A percentile compares a stretch with the other conserved stretches of the same genome.
Evolutionary conservation across 2,888 invertebrate species (phyloP).

Genomic region (Lepidonotus clava): DNA sequence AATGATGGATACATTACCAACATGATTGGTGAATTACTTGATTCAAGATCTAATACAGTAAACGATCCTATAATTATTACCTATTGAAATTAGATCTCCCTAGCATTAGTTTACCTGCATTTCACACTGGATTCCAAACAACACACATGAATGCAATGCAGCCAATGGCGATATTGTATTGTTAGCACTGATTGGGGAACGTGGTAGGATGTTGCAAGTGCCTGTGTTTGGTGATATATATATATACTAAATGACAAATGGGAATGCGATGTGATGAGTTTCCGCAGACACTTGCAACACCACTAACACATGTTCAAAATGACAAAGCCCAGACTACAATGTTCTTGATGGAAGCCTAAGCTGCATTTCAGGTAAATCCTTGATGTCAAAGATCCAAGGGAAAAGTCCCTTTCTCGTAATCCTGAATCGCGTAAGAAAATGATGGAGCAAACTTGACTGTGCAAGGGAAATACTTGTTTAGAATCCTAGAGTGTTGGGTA

Average conservation of each 20-base stretch:
- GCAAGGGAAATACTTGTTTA: conserved; percentile 20
- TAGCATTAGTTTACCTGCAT: conserved; percentile 26
- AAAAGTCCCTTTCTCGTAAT: not conserved
- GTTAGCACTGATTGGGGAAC: not conserved
- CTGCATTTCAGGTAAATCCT: conserved; percentile 22
- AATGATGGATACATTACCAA: conserved; percentile 36
- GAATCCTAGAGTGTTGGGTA: conserved; percentile 32
- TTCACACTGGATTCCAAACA: conserved; percentile 28
- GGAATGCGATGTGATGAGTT: conserved; percentile 16
- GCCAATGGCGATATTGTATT: not conserved
- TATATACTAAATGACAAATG: conserved; percentile 29
- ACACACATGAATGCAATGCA: conserved; percentile 9
- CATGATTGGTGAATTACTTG: conserved; percentile 42
- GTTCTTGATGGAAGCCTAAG: conserved; percentile 20
- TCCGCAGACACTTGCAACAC: conserved; percentile 30
- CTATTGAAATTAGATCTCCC: conserved; percentile 16
- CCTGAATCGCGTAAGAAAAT: not conserved
- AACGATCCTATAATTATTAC: conserved; percentile 23
- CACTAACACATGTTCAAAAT: not conserved
- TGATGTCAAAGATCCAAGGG: not conserved
- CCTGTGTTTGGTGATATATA: conserved; percentile 22
- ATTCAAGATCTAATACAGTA: conserved; percentile 46
- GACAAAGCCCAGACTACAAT: conserved; percentile 14
- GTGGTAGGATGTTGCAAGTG: not conserved
- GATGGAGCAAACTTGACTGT: not conserved